A percentile compares a stretch with the other conserved stretches of the same genome.
phyloP scores from a whole-genome alignment of 2,113 vertebrate species.

The Perca schrenkii region DNA sequence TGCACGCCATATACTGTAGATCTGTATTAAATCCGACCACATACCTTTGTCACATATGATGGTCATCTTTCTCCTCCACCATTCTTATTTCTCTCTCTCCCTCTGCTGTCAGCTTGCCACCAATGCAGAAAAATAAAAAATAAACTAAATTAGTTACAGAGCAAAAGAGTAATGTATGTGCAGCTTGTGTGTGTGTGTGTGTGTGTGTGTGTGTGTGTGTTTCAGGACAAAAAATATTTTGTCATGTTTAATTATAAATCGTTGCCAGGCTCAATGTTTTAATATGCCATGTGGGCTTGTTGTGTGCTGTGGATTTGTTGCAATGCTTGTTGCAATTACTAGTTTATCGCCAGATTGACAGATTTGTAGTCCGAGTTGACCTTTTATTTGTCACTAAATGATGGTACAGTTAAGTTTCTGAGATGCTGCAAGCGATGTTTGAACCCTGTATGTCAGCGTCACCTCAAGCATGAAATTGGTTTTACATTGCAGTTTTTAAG shows the following conservation, averaged over 20 bases:
- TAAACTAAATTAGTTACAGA: not conserved
- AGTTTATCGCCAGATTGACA: not conserved
- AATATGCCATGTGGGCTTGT: not conserved
- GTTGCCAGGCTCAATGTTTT: not conserved
- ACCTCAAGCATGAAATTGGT: constrained; percentile 20
- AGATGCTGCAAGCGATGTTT: not conserved
- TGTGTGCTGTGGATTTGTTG: not conserved
- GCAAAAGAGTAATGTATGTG: not conserved
- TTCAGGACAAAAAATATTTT: not conserved
- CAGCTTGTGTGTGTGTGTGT: no score
- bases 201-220: no score
- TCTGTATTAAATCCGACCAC: constrained; percentile 10
- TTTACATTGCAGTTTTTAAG: constrained; percentile 22
- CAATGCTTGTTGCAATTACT: not conserved
- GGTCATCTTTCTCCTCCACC: not conserved
- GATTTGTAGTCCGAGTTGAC: not conserved
- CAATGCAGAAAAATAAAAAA: not conserved
- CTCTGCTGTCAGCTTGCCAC: constrained; percentile 25
- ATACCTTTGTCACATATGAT: constrained; percentile 19
- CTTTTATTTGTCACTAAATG: no score
- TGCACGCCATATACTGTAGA: not conserved
- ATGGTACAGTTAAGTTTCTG: not conserved
- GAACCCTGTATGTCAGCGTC: not conserved
- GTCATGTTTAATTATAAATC: not conserved
- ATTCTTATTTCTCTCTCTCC: constrained; percentile 15